Evolutionary conservation across 2,113 vertebrate genomes (phyloP).

Genomic region (Labeo catla): DNA sequence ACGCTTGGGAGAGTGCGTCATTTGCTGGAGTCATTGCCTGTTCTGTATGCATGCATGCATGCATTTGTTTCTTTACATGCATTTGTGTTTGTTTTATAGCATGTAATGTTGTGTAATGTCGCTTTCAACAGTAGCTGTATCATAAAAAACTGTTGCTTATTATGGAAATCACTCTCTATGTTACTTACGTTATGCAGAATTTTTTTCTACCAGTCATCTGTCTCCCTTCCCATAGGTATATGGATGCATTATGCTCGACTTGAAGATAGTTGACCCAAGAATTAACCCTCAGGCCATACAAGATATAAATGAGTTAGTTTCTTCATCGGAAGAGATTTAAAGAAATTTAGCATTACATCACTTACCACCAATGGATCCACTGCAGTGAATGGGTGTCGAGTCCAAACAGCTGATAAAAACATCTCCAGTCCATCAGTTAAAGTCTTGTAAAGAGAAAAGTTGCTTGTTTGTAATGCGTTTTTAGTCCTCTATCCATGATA

Average conservation of each 20-base stretch:
- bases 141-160: not conserved
- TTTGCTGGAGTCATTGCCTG: not conserved
- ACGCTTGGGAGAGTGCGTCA: conserved; percentile 24
- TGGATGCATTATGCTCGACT: not conserved
- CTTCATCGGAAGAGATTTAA: not conserved
- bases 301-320: not conserved
- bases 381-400: not conserved
- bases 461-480: not conserved
- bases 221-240: not conserved
- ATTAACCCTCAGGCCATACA: not conserved
- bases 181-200: not conserved
- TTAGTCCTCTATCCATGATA: not conserved
- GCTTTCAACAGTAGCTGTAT: not conserved
- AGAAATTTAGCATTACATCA: not conserved
- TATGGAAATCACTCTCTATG: not conserved
- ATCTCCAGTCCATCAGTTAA: not conserved
- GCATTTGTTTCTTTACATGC: not conserved
- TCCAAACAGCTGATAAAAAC: not conserved
- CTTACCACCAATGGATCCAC: not conserved
- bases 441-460: not conserved
- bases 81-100: not conserved
- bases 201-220: not conserved
- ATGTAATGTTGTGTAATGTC: not conserved
- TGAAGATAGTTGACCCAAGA: not conserved
- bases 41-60: not conserved